Conservation (phyloP, 1,140 invertebrate species). For the Amyelois transitella region DNA sequence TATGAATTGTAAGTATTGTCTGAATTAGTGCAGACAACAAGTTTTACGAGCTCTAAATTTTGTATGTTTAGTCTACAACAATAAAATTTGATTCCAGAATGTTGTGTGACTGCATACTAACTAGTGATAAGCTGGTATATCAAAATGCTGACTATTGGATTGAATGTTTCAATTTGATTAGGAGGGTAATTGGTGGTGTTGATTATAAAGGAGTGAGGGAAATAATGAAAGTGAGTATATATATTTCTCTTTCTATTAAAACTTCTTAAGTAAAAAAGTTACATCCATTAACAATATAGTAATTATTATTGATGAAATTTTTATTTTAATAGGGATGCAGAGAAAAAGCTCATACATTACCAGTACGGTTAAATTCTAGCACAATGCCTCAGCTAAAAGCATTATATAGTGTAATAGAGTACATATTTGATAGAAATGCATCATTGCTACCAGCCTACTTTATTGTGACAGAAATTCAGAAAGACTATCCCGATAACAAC, state of each 20-base stretch:
- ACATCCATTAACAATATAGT: too few species aligned
- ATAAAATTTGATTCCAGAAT: constrained; percentile 75
- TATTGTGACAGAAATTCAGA: constrained; percentile 94
- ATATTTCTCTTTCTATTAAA: neutral
- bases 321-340: constrained; percentile 80
- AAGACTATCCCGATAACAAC: constrained; percentile 87
- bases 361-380: constrained; percentile 83
- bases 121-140: constrained; percentile 85
- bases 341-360: constrained; percentile 89
- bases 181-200: constrained; percentile 90
- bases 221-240: constrained; percentile 86
- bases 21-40: too few species aligned
- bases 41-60: too few species aligned
- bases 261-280: too few species aligned
- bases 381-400: constrained; percentile 86
- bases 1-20: too few species aligned
- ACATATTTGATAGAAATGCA: constrained; percentile 94
- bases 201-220: constrained; percentile 96
- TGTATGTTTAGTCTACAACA: too few species aligned
- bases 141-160: constrained; percentile 90
- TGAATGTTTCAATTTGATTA: constrained; percentile 89
- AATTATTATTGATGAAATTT: neutral
- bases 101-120: constrained; percentile 89
- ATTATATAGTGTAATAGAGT: constrained; percentile 86
- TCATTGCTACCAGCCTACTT: constrained; percentile 95